Percentiles rank a stretch among this genome's conserved stretches.
Conservation (phyloP, 2,888 invertebrate genomes). For the Anorthoa munda region DNA sequence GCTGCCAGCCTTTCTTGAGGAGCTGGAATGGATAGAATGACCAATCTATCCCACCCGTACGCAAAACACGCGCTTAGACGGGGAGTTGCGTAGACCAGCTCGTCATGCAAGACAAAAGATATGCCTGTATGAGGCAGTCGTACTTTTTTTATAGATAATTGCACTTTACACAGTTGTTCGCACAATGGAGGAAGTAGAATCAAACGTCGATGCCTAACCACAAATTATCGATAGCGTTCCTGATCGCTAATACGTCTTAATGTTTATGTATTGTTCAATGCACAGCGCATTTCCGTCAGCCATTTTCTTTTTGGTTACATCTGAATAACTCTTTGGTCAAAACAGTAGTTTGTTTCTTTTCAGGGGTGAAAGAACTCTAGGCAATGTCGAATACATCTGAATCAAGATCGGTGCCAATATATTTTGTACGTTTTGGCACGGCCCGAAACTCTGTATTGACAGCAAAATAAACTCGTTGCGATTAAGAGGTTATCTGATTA, state of each 20-base stretch:
- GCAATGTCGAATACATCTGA: constrained; percentile 15
- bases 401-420: constrained; percentile 39
- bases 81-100: background rate
- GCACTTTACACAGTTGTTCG: constrained; percentile 4
- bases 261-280: constrained; percentile 38
- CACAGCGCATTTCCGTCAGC: constrained; percentile 21
- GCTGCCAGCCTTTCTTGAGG: background rate
- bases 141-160: constrained; percentile 27
- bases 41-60: background rate
- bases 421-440: constrained; percentile 21
- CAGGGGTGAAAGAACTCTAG: constrained; percentile 39
- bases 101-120: background rate
- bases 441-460: background rate
- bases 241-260: constrained; percentile 31
- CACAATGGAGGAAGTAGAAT: constrained; percentile 36
- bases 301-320: background rate
- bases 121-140: background rate
- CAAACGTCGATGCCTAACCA: constrained; percentile 26
- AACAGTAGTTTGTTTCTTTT: constrained; percentile 9
- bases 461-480: constrained; percentile 2
- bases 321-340: background rate
- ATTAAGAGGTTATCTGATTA: background rate
- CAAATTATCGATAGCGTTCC: constrained; percentile 49
- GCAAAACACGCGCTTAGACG: background rate
- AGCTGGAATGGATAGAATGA: background rate